Evolutionary conservation across 2,797 vertebrate genomes (phyloP), one percentile per base, ranked within the genome.

Genomic region (Gallinago stenura): DNA sequence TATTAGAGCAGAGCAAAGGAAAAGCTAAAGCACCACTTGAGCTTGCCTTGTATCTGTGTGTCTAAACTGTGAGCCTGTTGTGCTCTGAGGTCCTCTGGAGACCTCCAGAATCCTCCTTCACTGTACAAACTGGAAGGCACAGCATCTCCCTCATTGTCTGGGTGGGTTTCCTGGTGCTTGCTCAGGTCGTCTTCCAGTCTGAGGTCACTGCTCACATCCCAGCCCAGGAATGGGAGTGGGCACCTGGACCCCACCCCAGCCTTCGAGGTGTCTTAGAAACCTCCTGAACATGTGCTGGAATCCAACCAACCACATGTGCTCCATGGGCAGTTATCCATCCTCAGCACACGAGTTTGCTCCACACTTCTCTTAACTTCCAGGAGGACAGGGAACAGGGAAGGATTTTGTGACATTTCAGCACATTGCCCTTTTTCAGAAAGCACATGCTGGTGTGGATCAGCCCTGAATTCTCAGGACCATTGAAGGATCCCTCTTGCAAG

Each of bases 321-420:
- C 11, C 20, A 12, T 9, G 10, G 10, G 28, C 5, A 16, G 3
- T 7, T 26, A 33, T 24, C 19, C 17, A 22, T 41, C 39, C 57
- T 51, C n/a, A 83, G 43, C 21, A 9, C 8, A 33, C 0, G 3
- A 5, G 17, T 69, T 68, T 53, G 15, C n/a, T 33, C 28, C 37
- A 45, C 12, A 1, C 19, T 81, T 60, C 33, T 76, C 37, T 37
- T 19, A 75, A 31, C 21, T 54, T 69, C 33, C 15, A 45, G 46
- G 28, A 75, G 10, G 25, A 24, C 8, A 13, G 16, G 12, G 45
- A 60, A 53, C 0, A 0, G 37, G 11, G 28, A 71, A 46, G 10
- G 21, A 33, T 75, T 89, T 76, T 57, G 25, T 0, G 0, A 24
- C 7, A 4, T 60, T 77, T 39, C 21, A 51, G 21, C 15, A 20